Percentiles rank a stretch among this genome's conserved stretches.
Conservation (phyloP, 2,113 vertebrate genomes). For the Uria aalge region DNA sequence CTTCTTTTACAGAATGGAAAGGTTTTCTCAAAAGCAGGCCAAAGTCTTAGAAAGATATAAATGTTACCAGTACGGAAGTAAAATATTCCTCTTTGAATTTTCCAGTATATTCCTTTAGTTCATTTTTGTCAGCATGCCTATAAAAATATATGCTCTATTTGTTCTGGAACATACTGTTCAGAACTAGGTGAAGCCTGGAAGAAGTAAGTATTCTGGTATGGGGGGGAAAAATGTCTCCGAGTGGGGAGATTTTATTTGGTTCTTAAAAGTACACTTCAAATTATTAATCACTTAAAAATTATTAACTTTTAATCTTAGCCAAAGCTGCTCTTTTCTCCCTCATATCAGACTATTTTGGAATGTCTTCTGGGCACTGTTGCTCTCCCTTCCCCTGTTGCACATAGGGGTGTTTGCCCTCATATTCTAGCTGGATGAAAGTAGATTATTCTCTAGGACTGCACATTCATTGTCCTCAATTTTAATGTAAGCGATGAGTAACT, state of each 20-base stretch:
- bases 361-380: not conserved
- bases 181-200: conserved; percentile 19
- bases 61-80: not conserved
- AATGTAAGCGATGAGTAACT: not conserved
- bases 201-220: not conserved
- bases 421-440: not conserved
- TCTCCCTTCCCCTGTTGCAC: not conserved
- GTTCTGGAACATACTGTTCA: conserved; percentile 44
- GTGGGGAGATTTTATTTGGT: not conserved
- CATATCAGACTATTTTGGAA: not conserved
- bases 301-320: not conserved
- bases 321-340: not conserved
- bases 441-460: not conserved
- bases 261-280: not conserved
- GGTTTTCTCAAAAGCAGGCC: not conserved
- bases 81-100: conserved; percentile 9
- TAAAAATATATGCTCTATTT: conserved; percentile 36
- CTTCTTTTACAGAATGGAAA: not conserved
- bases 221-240: not conserved
- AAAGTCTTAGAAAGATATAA: not conserved
- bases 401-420: not conserved
- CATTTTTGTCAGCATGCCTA: conserved; percentile 48
- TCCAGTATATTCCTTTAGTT: not conserved
- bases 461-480: not conserved
- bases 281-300: not conserved